phyloP scores from a whole-genome alignment of 2,113 vertebrate genomes.

The Chiloscyllium plagiosum region DNA sequence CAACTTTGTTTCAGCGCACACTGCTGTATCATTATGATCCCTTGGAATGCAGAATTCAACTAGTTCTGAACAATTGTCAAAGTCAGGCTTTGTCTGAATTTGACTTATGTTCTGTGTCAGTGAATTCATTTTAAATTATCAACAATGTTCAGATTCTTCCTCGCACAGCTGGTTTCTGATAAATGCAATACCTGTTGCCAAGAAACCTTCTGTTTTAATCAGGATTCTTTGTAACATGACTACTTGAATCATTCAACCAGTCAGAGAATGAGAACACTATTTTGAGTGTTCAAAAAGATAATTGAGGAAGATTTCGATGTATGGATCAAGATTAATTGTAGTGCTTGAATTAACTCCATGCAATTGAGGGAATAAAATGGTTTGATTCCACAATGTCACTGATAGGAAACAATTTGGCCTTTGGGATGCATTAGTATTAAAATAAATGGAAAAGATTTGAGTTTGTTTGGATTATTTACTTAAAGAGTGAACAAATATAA shows the following conservation, averaged over 20 bases:
- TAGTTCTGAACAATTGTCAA: not conserved
- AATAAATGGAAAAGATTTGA: not conserved
- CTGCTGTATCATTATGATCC: conserved; percentile 1
- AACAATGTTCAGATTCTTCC: not conserved
- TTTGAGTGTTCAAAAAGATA: not conserved
- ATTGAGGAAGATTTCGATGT: not conserved
- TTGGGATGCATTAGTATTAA: not conserved
- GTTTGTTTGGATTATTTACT: not conserved
- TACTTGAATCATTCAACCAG: conserved; percentile 3
- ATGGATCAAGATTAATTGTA: not conserved
- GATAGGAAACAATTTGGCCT: not conserved
- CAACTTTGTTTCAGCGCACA: not conserved
- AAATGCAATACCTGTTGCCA: conserved; percentile 1
- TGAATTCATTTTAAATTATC: conserved; percentile 25
- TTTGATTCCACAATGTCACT: not conserved
- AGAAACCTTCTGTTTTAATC: not conserved
- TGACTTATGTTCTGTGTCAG: not conserved
- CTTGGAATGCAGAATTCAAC: not conserved
- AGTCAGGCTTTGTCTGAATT: not conserved
- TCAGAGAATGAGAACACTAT: not conserved
- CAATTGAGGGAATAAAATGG: not conserved
- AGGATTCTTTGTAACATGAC: not conserved
- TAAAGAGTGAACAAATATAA: not conserved
- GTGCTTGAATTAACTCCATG: not conserved
- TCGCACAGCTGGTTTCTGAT: not conserved